phyloP scores from a whole-genome alignment of 1,140 invertebrate species.

The Sipha flava region DNA sequence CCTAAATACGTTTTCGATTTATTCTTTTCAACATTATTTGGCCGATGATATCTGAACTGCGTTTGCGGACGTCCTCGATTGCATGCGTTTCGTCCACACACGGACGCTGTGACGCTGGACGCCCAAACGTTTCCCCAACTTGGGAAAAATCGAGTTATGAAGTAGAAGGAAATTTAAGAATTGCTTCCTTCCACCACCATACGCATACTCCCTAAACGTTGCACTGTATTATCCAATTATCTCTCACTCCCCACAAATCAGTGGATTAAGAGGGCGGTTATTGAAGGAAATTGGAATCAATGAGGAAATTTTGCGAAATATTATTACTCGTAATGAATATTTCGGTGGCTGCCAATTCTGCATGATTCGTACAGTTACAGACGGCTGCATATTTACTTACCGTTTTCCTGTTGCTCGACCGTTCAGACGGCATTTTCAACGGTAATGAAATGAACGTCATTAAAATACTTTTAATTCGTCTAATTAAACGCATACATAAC shows the following conservation, averaged over 20 bases:
- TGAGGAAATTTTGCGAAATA: not conserved
- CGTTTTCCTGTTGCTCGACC: not conserved
- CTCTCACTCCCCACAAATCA: not conserved
- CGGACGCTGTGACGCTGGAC: no score
- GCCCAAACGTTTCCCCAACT: not conserved
- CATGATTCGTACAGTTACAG: not conserved
- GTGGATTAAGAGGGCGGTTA: not conserved
- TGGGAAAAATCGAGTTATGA: not conserved
- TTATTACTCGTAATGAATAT: not conserved
- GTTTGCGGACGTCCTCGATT: no score
- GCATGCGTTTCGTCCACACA: no score
- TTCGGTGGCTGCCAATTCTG: not conserved
- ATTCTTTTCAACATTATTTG: no score
- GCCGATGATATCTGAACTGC: no score
- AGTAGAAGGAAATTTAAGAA: not conserved
- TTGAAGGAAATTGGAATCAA: not conserved
- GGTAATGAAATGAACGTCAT: not conserved
- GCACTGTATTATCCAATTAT: not conserved
- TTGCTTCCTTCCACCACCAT: not conserved
- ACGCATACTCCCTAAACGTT: not conserved
- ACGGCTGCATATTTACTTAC: not conserved
- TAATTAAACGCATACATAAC: not conserved
- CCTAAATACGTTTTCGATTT: no score
- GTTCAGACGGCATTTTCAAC: not conserved
- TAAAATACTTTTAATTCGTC: not conserved